Evolutionary conservation across 2,888 invertebrate genomes (phyloP), one percentile per base, ranked within the genome.

Genomic region (Philonicus albiceps): DNA sequence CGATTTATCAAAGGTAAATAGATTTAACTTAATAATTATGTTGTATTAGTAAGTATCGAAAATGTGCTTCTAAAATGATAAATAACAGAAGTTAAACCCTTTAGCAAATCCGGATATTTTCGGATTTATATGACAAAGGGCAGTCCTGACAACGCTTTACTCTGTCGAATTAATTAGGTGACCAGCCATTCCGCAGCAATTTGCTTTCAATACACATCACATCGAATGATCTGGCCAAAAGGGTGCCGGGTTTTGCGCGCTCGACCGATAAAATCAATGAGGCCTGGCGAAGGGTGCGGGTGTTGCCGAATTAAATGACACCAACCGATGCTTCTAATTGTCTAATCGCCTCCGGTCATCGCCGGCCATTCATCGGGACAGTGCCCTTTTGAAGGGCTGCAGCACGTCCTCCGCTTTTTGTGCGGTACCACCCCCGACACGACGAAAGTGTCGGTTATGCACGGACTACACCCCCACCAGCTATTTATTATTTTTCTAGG

Each of bases 201-300:
- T 81, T 81, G 81, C 81, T 81, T 81, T 81, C 81, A 81, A 81
- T 81, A 81, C 37, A 19, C 64, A 81, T 81, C 81, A 81, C n/a
- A 34, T 11, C 55, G 64, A 81, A 81, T 81, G 49, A 81, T 81
- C 34, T 81, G 30, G 7, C 27, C n/a, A 55, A 81, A n/a, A 81
- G 64, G 81, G 81, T 64, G 55, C 64, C 31, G 55, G n/a, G 55
- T 34, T 34, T 13, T 64, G 81, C 64, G 81, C 64, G 64, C 64
- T 34, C 37, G 19, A 64, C 64, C 81, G 49, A 81, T 34, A 19
- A 16, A 43, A 78, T 55, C 81, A 34, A 81, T 81, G 37, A 64
- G 40, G 27, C 16, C 30, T 81, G 64, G 31, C 55, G 5, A 30
- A 55, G 81, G 64, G 22, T 49, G 34, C 30, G 19, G 64, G 4